Evolutionary conservation across 2,113 vertebrate genomes (phyloP).

Genomic region (Illadopsis cleaveri): DNA sequence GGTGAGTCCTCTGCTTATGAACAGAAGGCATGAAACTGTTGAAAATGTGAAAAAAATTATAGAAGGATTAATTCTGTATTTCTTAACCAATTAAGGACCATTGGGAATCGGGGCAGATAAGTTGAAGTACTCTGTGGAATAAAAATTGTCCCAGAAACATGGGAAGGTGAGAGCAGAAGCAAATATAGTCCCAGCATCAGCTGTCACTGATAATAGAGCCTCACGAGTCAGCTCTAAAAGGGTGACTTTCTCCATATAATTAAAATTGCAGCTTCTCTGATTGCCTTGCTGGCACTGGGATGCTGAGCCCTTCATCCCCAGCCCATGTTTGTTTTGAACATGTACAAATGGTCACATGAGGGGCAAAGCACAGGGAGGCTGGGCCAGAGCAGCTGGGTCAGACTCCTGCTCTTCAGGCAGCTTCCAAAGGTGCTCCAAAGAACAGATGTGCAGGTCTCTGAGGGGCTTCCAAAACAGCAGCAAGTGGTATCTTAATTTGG

Average conservation of each 20-base stretch:
- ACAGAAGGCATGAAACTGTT: neutral
- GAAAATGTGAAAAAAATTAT: neutral
- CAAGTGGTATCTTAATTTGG: neutral
- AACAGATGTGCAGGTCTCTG: neutral
- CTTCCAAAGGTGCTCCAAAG: neutral
- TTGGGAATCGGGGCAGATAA: neutral
- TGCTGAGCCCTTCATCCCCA: neutral
- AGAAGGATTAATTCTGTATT: neutral
- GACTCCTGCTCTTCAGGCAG: fast-evolving
- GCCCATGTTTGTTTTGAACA: neutral
- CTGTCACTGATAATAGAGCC: neutral
- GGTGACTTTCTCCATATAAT: neutral
- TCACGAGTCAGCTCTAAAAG: neutral
- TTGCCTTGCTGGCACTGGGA: neutral
- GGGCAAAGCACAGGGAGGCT: neutral
- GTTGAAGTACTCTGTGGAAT: neutral
- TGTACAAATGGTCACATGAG: fast-evolving
- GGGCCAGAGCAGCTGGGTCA: neutral
- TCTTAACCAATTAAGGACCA: neutral
- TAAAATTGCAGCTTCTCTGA: neutral
- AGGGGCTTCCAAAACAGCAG: neutral
- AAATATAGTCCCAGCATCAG: neutral
- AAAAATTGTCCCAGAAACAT: neutral
- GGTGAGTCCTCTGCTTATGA: neutral
- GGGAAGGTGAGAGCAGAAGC: conserved; percentile 18